Percentiles rank a stretch among this genome's conserved stretches.
phyloP scores from a whole-genome alignment of 2,888 invertebrate genomes.

The Chloroclystis v-ata region DNA sequence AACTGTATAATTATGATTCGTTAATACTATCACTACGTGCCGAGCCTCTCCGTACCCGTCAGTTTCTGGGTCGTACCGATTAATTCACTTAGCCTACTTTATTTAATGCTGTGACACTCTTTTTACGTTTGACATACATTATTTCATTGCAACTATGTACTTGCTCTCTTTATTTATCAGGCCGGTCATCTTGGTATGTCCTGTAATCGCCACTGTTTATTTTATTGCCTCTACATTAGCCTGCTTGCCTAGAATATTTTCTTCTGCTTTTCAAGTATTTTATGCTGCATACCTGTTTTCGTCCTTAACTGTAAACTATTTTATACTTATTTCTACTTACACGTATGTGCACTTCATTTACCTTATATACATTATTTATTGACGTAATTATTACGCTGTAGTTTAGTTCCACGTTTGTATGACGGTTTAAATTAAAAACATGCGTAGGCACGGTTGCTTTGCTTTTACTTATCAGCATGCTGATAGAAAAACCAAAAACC shows the following conservation, averaged over 20 bases:
- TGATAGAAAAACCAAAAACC: constrained; percentile 4
- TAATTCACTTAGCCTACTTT: constrained; percentile 74
- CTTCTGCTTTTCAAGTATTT: neutral
- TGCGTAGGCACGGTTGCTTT: neutral
- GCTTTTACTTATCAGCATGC: neutral
- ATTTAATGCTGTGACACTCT: constrained; percentile 67
- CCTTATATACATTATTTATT: no score
- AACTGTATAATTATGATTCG: constrained; percentile 19
- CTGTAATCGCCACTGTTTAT: constrained; percentile 9
- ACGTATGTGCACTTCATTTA: no score
- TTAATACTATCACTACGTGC: constrained; percentile 31
- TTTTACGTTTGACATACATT: constrained; percentile 65
- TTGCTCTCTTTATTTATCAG: constrained; percentile 41
- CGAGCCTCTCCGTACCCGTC: constrained; percentile 34
- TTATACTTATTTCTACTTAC: no score
- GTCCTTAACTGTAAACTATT: no score
- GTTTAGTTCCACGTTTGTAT: neutral
- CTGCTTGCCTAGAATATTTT: neutral
- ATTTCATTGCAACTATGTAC: constrained; percentile 54
- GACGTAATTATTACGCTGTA: no score
- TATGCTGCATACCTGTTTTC: neutral
- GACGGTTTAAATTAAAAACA: constrained; percentile 4
- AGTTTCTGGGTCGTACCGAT: constrained; percentile 73
- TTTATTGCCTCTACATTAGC: constrained; percentile 9
- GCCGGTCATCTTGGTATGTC: constrained; percentile 28